phyloP scores from a whole-genome alignment of 2,797 vertebrate genomes.

The Dryobates pubescens region DNA sequence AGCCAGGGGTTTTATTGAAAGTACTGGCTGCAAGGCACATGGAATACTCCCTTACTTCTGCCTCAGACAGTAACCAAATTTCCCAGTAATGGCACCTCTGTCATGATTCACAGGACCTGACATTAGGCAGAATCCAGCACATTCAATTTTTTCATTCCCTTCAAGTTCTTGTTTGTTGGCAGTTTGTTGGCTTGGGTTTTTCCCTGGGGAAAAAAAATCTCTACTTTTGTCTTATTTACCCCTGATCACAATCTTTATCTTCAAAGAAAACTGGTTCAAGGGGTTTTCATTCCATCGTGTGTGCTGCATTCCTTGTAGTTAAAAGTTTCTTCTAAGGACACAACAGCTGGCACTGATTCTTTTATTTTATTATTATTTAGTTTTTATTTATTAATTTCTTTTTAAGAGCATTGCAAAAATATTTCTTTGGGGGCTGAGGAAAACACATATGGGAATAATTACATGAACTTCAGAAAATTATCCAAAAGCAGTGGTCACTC shows the following conservation, averaged over 20 bases:
- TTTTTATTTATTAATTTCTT: neutral
- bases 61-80: neutral
- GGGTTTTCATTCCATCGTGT: neutral
- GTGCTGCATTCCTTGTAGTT: neutral
- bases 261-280: slow-evolving; percentile 8
- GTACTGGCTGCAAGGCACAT: neutral
- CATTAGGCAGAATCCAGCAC: neutral
- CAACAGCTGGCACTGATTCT: neutral
- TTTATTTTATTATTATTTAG: too few relatives aligned
- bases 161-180: neutral
- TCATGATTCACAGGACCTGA: neutral
- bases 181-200: too few relatives aligned
- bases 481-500: neutral
- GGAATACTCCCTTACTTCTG: neutral
- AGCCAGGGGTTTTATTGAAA: neutral
- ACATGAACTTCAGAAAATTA: slow-evolving; percentile 17
- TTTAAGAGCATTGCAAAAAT: neutral
- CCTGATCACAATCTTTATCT: neutral
- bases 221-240: slow-evolving; percentile 2
- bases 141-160: neutral
- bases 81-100: neutral
- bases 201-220: neutral
- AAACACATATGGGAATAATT: slow-evolving; percentile 28
- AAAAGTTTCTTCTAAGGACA: neutral
- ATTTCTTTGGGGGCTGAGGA: neutral